A percentile compares a stretch with the other conserved stretches of the same genome.
Evolutionary conservation across 2,797 vertebrate species (phyloP).

Genomic region (Cheracebus regulus): DNA sequence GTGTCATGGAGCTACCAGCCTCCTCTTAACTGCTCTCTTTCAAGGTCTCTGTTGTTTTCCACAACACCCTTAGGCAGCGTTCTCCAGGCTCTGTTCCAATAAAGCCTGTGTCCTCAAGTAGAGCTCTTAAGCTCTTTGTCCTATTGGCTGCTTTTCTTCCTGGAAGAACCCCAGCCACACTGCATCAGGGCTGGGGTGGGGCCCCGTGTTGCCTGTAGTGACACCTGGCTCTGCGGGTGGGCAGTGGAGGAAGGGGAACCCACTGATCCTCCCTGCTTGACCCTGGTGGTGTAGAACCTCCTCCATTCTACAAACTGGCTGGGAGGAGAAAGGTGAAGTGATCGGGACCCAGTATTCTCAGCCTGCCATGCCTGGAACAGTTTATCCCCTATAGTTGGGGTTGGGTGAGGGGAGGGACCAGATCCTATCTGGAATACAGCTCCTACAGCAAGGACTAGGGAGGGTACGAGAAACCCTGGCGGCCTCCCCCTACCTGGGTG

Average conservation of each 20-base stretch:
- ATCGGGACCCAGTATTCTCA: not conserved
- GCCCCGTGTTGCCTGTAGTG: not conserved
- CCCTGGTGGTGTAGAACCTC: not conserved
- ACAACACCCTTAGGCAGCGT: not conserved
- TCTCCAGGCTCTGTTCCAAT: not conserved
- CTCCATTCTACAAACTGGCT: not conserved
- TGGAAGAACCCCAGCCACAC: not conserved
- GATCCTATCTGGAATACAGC: not conserved
- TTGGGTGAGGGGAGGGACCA: not conserved
- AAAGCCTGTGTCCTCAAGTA: not conserved
- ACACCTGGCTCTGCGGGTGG: not conserved
- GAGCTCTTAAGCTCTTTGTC: not conserved
- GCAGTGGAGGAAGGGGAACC: not conserved
- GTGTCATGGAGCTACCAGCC: not conserved
- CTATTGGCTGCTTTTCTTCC: not conserved
- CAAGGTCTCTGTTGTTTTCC: conserved; percentile 19
- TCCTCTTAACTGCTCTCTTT: not conserved
- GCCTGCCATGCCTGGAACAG: not conserved
- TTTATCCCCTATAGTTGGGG: not conserved
- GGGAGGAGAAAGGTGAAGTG: not conserved
- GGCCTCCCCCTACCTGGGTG: not conserved
- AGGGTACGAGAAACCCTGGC: not conserved
- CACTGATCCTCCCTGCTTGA: not conserved
- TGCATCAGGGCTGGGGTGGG: not conserved
- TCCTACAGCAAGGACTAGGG: not conserved